Evolutionary conservation across 2,797 vertebrate genomes (phyloP).

Genomic region (Babyrousa celebensis): DNA sequence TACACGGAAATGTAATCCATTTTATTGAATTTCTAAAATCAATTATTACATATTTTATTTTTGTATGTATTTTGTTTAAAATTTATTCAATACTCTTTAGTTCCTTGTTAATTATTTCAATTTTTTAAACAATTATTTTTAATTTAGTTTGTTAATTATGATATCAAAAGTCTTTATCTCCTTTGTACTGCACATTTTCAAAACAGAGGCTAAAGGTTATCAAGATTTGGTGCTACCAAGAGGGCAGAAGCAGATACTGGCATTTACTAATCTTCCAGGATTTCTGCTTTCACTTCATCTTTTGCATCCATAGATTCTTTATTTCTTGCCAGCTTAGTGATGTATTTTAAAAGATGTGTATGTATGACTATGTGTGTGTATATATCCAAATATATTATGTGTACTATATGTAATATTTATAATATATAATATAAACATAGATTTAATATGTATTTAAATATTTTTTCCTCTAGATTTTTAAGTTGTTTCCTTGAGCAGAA

Average conservation of each 20-base stretch:
- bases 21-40: conserved; percentile 2
- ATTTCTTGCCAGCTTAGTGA: not conserved
- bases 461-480: not conserved
- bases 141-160: not conserved
- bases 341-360: not conserved
- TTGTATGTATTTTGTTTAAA: not conserved
- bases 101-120: not conserved
- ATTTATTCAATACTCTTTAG: not conserved
- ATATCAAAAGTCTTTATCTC: not conserved
- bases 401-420: not conserved
- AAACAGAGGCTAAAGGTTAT: not conserved
- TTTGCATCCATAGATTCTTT: not conserved
- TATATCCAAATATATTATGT: no score
- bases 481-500: not conserved
- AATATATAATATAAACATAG: not conserved
- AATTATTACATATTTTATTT: not conserved
- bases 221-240: not conserved
- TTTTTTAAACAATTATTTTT: not conserved
- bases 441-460: not conserved
- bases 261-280: not conserved
- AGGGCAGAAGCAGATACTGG: not conserved
- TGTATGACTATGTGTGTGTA: not conserved
- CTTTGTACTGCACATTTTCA: not conserved
- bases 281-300: not conserved
- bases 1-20: not conserved